Conservation (phyloP, 2,113 vertebrate genomes). For the Diadophis punctatus region DNA sequence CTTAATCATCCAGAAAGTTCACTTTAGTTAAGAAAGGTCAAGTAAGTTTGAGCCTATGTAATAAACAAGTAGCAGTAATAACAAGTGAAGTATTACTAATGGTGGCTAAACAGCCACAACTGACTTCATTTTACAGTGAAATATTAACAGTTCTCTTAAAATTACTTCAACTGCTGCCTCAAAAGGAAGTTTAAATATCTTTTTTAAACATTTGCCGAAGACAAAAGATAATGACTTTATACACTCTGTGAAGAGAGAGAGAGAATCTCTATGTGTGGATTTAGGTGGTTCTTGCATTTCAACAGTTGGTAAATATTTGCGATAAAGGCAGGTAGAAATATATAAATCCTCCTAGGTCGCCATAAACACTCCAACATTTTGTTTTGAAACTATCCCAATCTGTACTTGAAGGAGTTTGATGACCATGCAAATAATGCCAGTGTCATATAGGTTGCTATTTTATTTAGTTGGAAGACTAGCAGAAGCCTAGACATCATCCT, state of each 20-base stretch:
- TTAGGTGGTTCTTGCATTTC: slow-evolving; percentile 14
- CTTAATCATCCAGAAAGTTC: slow-evolving; percentile 44
- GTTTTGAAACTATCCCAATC: slow-evolving; percentile 14
- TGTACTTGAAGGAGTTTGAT: neutral
- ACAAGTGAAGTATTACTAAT: slow-evolving; percentile 3
- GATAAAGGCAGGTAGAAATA: neutral
- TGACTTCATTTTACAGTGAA: slow-evolving; percentile 3
- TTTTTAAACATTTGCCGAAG: slow-evolving; percentile 28
- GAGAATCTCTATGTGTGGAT: neutral
- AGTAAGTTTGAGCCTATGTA: slow-evolving; percentile 26
- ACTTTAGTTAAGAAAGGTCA: slow-evolving; percentile 35
- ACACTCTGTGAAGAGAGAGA: neutral
- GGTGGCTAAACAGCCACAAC: slow-evolving; percentile 1
- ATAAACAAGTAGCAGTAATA: slow-evolving; percentile 36
- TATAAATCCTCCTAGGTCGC: neutral
- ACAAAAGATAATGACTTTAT: neutral
- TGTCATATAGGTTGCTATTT: neutral
- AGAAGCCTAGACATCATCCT: neutral
- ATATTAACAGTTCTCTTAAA: neutral
- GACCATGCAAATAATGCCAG: neutral
- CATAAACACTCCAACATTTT: neutral
- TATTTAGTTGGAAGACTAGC: neutral
- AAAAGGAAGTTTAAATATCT: slow-evolving; percentile 4
- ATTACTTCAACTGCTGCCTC: neutral
- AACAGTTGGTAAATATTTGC: neutral